Conservation (phyloP, 2,888 invertebrate species). For the Eupithecia exiguata region DNA sequence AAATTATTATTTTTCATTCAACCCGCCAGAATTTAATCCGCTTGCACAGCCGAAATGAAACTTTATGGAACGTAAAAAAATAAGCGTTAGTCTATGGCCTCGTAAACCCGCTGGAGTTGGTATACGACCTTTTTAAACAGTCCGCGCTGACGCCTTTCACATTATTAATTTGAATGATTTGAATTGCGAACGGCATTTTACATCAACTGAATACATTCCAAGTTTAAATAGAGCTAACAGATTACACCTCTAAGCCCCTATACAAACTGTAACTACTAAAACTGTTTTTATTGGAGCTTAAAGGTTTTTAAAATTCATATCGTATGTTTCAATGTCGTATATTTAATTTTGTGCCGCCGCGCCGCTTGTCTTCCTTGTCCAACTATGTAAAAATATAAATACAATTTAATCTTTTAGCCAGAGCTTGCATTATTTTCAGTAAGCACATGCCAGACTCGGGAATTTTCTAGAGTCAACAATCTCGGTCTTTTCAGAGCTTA, state of each 20-base stretch:
- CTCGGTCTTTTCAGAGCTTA: slow-evolving; percentile 3
- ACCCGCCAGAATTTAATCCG: slow-evolving; percentile 31
- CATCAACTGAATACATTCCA: background rate
- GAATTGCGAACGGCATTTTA: background rate
- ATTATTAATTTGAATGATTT: slow-evolving; percentile 10
- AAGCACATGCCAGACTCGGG: background rate
- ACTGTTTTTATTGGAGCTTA: no score
- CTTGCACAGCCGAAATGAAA: slow-evolving; percentile 28
- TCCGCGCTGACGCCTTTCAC: slow-evolving; percentile 23
- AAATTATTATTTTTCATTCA: slow-evolving; percentile 30
- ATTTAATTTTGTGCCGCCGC: no score
- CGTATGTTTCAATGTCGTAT: background rate
- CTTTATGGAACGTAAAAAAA: slow-evolving; percentile 46
- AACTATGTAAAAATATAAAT: background rate
- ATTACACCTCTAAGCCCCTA: background rate
- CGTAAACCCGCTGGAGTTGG: slow-evolving; percentile 40
- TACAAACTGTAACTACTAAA: no score
- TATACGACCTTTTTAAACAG: slow-evolving; percentile 39
- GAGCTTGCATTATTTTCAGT: background rate
- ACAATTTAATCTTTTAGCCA: background rate
- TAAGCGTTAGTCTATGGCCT: slow-evolving; percentile 37
- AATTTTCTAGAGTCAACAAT: slow-evolving; percentile 17
- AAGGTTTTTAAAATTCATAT: background rate
- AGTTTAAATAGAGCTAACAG: background rate
- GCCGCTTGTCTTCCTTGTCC: background rate